Conservation (phyloP, 35 echinoderm and acorn worm species). For the Antedon bifida region DNA sequence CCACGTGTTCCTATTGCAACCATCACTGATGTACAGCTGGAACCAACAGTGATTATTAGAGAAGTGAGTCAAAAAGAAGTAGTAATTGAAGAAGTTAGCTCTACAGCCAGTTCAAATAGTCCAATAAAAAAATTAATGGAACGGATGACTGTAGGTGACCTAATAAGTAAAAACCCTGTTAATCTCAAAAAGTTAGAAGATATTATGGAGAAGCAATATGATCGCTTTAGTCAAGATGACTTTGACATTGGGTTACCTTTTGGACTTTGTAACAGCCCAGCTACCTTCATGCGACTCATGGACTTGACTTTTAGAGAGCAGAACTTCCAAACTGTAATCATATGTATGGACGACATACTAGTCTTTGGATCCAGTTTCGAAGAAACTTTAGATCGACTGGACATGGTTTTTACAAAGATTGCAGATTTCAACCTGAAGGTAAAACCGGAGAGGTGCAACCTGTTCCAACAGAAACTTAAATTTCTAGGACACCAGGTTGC, state of each 20-base stretch:
- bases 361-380: constrained; percentile 38
- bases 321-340: constrained; percentile 26
- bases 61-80: not conserved
- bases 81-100: not conserved
- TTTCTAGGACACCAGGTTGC: constrained; percentile 29
- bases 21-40: not conserved
- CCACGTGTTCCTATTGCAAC: not conserved
- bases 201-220: not conserved
- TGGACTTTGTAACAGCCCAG: constrained; percentile 10
- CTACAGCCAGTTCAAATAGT: not conserved
- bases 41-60: not conserved
- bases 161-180: not conserved
- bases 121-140: not conserved
- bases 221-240: not conserved
- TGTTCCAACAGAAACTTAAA: not conserved
- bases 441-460: constrained; percentile 18
- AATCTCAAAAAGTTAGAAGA: not conserved
- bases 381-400: constrained; percentile 29
- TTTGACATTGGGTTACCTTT: constrained; percentile 9
- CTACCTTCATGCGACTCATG: constrained; percentile 53
- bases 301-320: constrained; percentile 30
- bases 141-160: not conserved
- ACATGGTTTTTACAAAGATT: constrained; percentile 26
- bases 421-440: constrained; percentile 16
- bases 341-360: constrained; percentile 41